Evolutionary conservation across 2,888 invertebrate species (phyloP).

Genomic region (Orthosia gracilis): DNA sequence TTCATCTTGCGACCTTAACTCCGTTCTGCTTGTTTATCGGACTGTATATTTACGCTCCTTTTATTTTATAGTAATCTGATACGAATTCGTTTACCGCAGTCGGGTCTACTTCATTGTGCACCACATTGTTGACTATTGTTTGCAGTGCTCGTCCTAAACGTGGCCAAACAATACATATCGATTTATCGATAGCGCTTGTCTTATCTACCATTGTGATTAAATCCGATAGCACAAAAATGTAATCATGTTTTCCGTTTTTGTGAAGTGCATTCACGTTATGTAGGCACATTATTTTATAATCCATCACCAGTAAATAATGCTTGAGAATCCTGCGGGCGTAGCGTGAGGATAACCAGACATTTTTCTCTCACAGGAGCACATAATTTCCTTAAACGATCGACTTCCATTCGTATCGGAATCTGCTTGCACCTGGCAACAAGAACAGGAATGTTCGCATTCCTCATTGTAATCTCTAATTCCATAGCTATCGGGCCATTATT

Average conservation of each 20-base stretch:
- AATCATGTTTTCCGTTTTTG: conserved; percentile 28
- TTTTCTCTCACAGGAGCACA: conserved; percentile 61
- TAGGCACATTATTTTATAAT: conserved; percentile 26
- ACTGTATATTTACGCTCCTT: conserved; percentile 83
- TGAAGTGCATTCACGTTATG: conserved; percentile 35
- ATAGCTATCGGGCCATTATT: conserved; percentile 78
- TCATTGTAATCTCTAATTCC: conserved; percentile 80
- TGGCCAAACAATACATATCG: conserved; percentile 68
- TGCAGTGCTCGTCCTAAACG: conserved; percentile 64
- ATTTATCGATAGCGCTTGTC: conserved; percentile 72
- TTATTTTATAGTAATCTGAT: conserved; percentile 82
- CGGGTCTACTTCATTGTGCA: conserved; percentile 68
- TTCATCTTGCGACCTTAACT: conserved; percentile 80
- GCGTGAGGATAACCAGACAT: conserved; percentile 41
- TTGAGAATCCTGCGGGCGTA: conserved; percentile 23
- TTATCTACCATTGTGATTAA: conserved; percentile 65
- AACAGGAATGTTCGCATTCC: conserved; percentile 82
- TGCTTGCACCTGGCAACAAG: conserved; percentile 71
- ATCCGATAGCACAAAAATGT: conserved; percentile 54
- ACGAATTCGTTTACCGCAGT: conserved; percentile 73
- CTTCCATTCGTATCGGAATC: conserved; percentile 61
- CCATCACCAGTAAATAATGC: conserved; percentile 33
- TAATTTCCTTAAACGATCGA: conserved; percentile 71
- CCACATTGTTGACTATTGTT: conserved; percentile 72
- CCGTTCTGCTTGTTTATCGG: conserved; percentile 82